phyloP scores from a whole-genome alignment of 2,888 invertebrate species.

The Dynastes maya region DNA sequence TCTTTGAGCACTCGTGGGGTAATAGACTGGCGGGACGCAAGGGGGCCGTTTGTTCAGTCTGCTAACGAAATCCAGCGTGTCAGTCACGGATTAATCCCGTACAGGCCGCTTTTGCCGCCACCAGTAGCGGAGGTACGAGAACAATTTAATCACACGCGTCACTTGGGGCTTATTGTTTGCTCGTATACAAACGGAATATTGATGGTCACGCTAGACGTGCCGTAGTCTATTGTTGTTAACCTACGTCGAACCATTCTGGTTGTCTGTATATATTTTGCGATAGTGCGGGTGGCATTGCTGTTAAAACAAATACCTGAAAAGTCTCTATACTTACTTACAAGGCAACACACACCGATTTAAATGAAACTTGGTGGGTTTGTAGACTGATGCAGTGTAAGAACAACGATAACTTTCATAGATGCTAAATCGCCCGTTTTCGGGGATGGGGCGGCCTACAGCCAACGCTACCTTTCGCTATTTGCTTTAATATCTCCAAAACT shows the following conservation, averaged over 20 bases:
- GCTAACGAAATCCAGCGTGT: slow-evolving; percentile 51
- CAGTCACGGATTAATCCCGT: slow-evolving; percentile 51
- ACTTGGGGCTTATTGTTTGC: slow-evolving; percentile 47
- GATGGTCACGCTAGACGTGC: slow-evolving; percentile 27
- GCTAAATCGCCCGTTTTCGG: too few species aligned
- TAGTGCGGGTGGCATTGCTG: too few species aligned
- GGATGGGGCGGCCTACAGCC: too few species aligned
- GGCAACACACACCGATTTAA: too few species aligned
- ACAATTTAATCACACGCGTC: slow-evolving; percentile 55
- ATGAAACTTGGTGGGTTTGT: too few species aligned
- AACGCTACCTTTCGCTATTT: too few species aligned
- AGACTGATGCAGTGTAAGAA: too few species aligned
- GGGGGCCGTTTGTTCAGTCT: slow-evolving; percentile 4
- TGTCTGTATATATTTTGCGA: background rate
- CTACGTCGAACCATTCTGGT: background rate
- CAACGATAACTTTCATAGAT: too few species aligned
- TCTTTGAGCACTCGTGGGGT: too few species aligned
- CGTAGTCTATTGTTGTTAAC: slow-evolving; percentile 38
- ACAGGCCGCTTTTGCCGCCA: slow-evolving; percentile 20
- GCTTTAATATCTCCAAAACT: too few species aligned
- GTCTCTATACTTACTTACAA: too few species aligned
- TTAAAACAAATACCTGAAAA: too few species aligned
- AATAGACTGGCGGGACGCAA: background rate
- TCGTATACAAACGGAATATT: slow-evolving; percentile 30
- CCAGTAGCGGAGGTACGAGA: slow-evolving; percentile 16